phyloP scores from a whole-genome alignment of 2,113 vertebrate genomes.

The Penelope pileata region DNA sequence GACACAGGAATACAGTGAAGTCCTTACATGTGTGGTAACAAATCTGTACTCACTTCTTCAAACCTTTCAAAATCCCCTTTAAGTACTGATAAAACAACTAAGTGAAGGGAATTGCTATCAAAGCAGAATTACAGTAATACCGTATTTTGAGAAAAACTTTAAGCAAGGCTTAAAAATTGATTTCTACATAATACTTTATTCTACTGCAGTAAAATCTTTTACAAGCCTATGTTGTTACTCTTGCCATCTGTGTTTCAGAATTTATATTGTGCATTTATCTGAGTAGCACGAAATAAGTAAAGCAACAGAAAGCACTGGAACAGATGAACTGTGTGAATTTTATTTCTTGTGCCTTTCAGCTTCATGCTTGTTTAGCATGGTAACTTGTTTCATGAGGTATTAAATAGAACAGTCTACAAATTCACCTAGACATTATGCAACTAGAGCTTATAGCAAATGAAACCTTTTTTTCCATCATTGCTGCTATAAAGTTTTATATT shows the following conservation, averaged over 20 bases:
- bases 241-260: conserved; percentile 1
- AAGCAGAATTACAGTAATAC: neutral
- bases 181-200: neutral
- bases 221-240: neutral
- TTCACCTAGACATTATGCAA: neutral
- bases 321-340: neutral
- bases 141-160: neutral
- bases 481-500: conserved; percentile 37
- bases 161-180: neutral
- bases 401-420: conserved; percentile 1
- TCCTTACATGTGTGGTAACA: neutral
- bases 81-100: neutral
- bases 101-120: neutral
- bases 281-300: conserved; percentile 21
- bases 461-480: conserved; percentile 23
- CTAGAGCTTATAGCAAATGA: neutral
- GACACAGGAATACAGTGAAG: neutral
- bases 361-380: conserved; percentile 18
- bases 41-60: neutral
- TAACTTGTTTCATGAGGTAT: conserved; percentile 29
- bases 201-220: conserved; percentile 3
- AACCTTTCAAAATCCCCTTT: neutral
- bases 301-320: conserved; percentile 54
- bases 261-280: neutral
- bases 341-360: conserved; percentile 43